Evolutionary conservation across 2,113 vertebrate species (phyloP).

Genomic region (Dissostichus mawsoni): DNA sequence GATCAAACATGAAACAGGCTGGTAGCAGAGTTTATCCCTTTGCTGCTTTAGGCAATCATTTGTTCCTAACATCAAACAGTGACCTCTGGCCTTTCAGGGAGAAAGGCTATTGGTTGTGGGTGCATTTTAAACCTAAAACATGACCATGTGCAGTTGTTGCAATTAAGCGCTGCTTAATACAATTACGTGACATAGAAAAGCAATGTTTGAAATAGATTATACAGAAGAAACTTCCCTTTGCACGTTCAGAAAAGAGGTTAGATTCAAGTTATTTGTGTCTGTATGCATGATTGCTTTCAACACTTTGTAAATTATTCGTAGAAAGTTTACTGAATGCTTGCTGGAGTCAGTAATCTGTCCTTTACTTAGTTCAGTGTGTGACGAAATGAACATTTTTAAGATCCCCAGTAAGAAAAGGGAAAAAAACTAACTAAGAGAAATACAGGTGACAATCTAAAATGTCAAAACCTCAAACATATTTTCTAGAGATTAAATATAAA

Average conservation of each 20-base stretch:
- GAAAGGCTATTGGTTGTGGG: not conserved
- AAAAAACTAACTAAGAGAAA: not conserved
- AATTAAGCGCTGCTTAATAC: too few relatives aligned
- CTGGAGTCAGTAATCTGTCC: not conserved
- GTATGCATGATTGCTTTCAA: too few relatives aligned
- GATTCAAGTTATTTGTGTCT: too few relatives aligned
- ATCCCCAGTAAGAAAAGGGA: not conserved
- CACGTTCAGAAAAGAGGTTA: too few relatives aligned
- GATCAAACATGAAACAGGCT: not conserved
- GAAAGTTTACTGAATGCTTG: too few relatives aligned
- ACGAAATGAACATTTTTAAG: not conserved
- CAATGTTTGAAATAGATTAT: too few relatives aligned
- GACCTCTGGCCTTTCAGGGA: not conserved
- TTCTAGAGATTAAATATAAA: too few relatives aligned
- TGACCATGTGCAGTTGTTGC: not conserved
- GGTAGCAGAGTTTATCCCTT: not conserved
- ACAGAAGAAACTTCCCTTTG: too few relatives aligned
- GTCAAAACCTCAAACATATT: too few relatives aligned
- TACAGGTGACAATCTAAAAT: too few relatives aligned
- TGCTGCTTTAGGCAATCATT: not conserved
- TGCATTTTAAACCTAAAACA: not conserved
- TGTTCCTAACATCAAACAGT: not conserved
- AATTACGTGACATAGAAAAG: too few relatives aligned
- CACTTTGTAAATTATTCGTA: too few relatives aligned
- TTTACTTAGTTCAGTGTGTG: not conserved